A percentile compares a stretch with the other conserved stretches of the same genome.
phyloP scores from a whole-genome alignment of 2,797 vertebrate species.

The Poecilia picta region DNA sequence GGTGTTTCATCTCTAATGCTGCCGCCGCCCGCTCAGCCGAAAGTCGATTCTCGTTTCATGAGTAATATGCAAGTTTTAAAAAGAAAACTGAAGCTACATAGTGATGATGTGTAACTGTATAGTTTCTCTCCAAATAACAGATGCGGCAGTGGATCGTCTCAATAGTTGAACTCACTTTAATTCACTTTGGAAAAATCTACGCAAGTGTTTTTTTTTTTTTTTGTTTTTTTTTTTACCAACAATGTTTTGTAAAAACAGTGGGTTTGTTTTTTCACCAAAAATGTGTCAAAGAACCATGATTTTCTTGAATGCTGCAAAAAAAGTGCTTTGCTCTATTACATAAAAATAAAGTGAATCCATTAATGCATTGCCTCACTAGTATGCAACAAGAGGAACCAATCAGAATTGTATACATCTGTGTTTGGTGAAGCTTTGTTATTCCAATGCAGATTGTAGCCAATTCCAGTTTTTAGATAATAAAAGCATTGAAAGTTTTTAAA shows the following conservation, averaged over 20 bases:
- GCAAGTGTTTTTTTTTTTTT: too few relatives aligned
- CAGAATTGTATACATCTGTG: background rate
- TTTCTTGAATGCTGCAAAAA: background rate
- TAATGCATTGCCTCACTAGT: background rate
- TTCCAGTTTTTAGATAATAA: background rate
- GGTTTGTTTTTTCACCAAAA: background rate
- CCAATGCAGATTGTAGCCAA: background rate
- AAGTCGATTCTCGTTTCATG: conserved; percentile 36
- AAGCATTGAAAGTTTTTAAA: background rate
- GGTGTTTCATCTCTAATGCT: conserved; percentile 7
- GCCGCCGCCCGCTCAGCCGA: conserved; percentile 10
- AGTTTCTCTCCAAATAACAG: background rate
- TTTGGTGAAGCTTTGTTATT: background rate
- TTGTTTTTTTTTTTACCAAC: background rate
- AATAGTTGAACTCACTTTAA: background rate
- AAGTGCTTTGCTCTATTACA: background rate
- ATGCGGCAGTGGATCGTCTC: background rate
- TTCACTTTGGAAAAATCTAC: background rate
- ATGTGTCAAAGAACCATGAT: background rate
- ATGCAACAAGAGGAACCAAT: background rate
- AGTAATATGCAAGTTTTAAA: conserved; percentile 24
- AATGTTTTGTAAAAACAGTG: background rate
- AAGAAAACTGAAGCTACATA: conserved; percentile 6
- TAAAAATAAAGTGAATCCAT: background rate
- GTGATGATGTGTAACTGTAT: background rate